Conservation (phyloP, 2,113 vertebrate species). For the Neolamprologus brichardi region DNA sequence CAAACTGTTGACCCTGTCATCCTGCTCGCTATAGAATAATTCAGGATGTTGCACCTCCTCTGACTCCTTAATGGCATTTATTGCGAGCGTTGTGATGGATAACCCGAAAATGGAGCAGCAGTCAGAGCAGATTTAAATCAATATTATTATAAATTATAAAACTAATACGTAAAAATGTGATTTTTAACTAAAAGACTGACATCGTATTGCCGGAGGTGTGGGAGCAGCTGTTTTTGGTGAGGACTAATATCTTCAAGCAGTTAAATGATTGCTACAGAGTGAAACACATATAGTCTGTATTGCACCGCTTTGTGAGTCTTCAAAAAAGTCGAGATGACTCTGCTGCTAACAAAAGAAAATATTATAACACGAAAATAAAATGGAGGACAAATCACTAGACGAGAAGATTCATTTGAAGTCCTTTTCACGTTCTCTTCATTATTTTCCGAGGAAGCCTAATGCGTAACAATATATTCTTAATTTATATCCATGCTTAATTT, state of each 20-base stretch:
- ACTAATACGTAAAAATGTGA: neutral
- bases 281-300: neutral
- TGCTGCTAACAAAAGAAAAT: neutral
- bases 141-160: neutral
- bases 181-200: neutral
- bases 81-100: neutral
- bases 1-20: conserved; percentile 7
- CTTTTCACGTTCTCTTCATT: neutral
- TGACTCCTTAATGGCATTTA: neutral
- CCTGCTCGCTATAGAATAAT: neutral
- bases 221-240: neutral
- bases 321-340: neutral
- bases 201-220: neutral
- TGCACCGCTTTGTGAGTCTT: neutral
- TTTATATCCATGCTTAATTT: neutral
- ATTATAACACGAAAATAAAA: neutral
- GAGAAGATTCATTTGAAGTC: neutral
- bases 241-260: neutral
- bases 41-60: neutral
- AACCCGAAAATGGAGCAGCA: neutral
- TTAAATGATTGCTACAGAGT: neutral
- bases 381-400: neutral
- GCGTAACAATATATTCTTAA: conserved; percentile 2
- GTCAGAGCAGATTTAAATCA: neutral
- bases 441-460: neutral